Evolutionary conservation across 2,888 invertebrate species (phyloP).

Genomic region (Oasisia sp.): DNA sequence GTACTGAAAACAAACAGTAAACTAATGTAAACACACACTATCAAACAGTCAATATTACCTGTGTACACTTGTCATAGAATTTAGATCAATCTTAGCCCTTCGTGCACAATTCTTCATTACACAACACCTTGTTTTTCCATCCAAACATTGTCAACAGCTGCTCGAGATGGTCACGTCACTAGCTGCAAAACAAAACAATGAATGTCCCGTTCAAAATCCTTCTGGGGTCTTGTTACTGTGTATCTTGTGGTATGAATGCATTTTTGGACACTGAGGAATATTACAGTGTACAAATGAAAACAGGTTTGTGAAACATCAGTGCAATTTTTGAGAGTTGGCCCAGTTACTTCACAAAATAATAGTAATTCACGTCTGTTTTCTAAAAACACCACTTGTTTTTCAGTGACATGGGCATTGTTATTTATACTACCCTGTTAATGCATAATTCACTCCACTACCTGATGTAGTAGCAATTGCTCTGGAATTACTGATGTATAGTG

Average conservation of each 20-base stretch:
- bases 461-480: not conserved
- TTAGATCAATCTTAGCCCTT: not conserved
- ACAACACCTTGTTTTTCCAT: not conserved
- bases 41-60: not conserved
- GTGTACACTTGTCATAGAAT: not conserved
- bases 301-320: too few species aligned
- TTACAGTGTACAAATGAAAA: too few species aligned
- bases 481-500: not conserved
- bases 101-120: not conserved
- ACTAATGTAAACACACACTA: conserved; percentile 8
- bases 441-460: not conserved
- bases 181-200: too few species aligned
- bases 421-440: not conserved
- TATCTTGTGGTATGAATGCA: too few species aligned
- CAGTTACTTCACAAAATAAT: not conserved
- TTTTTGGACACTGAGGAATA: too few species aligned
- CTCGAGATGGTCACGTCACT: not conserved
- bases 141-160: not conserved
- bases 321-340: too few species aligned
- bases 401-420: not conserved
- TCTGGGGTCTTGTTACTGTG: too few species aligned
- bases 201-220: too few species aligned
- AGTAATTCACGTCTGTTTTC: not conserved
- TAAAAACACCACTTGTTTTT: not conserved
- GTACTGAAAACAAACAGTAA: conserved; percentile 72